Evolutionary conservation across 2,888 invertebrate species (phyloP).

Genomic region (Perithous albicinctus): DNA sequence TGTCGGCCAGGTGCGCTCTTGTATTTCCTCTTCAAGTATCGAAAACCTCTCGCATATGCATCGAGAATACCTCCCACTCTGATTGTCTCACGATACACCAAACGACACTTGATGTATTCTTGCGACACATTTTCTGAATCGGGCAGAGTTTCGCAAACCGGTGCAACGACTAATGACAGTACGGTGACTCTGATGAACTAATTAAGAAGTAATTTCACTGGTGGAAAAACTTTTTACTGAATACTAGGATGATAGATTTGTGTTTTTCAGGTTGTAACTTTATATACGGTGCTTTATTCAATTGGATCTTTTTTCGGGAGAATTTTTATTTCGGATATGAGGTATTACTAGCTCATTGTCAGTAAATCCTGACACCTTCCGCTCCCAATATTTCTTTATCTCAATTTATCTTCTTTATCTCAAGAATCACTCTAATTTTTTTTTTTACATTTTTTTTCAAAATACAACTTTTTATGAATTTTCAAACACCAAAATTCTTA

Average conservation of each 20-base stretch:
- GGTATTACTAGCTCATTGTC: no score
- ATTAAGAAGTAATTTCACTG: neutral
- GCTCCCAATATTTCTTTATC: no score
- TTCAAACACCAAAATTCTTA: no score
- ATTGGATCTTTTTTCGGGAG: neutral
- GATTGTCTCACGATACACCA: neutral
- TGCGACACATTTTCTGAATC: constrained; percentile 19
- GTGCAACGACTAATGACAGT: neutral
- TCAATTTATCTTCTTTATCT: no score
- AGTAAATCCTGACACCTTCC: no score
- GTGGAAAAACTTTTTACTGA: neutral
- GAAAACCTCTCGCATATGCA: constrained; percentile 45
- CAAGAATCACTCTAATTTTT: no score
- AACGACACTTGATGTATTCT: constrained; percentile 5
- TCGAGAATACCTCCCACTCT: constrained; percentile 3
- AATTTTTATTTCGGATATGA: no score
- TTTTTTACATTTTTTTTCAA: no score
- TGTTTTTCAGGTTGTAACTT: neutral
- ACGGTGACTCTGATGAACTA: constrained; percentile 1
- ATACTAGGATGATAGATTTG: neutral
- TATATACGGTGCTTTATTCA: neutral
- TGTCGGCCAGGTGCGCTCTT: constrained; percentile 52
- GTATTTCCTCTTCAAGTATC: constrained; percentile 39
- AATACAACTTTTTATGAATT: no score
- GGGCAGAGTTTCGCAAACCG: neutral